These are phyloP conservation scores for Rhinella marina DNA, from an alignment of 2,797 vertebrate species.

Conservation along the genomic window DNA sequence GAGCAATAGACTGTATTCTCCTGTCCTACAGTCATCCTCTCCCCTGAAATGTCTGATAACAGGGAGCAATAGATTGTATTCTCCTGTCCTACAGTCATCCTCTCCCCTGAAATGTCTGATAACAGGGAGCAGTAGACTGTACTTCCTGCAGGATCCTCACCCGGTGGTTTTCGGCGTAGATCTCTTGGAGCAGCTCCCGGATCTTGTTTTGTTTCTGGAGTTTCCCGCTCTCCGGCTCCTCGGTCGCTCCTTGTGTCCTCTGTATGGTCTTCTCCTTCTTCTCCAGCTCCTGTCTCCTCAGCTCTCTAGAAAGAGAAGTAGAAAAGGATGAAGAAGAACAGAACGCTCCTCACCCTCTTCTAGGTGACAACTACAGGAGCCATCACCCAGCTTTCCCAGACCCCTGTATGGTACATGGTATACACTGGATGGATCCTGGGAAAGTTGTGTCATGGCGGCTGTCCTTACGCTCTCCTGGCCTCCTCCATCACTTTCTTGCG, in stretches of 20 bases:
- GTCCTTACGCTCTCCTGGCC: slow-evolving; percentile 78
- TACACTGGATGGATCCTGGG: neutral
- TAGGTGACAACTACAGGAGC: too few species aligned
- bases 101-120: too few species aligned
- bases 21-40: too few species aligned
- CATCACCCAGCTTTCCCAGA: neutral
- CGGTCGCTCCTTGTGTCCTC: neutral
- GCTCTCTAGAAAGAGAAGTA: slow-evolving; percentile 73
- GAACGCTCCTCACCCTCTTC: neutral
- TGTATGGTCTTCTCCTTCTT: slow-evolving; percentile 59
- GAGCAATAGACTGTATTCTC: too few species aligned
- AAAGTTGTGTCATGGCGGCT: neutral
- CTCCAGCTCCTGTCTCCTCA: slow-evolving; percentile 71
- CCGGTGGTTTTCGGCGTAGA: slow-evolving; percentile 70
- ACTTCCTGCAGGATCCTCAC: slow-evolving; percentile 65
- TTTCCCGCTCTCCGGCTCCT: slow-evolving; percentile 66
- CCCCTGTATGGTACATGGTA: neutral
- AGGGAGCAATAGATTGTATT: too few species aligned
- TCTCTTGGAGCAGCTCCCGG: slow-evolving; percentile 68
- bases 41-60: too few species aligned
- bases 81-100: too few species aligned
- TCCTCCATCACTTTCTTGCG: slow-evolving; percentile 75
- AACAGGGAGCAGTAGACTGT: too few species aligned
- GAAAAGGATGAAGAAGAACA: neutral
- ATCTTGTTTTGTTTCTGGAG: slow-evolving; percentile 67